Base-by-base conservation (phyloP, 2,797 vertebrate species). In the Masticophis lateralis region DNA sequence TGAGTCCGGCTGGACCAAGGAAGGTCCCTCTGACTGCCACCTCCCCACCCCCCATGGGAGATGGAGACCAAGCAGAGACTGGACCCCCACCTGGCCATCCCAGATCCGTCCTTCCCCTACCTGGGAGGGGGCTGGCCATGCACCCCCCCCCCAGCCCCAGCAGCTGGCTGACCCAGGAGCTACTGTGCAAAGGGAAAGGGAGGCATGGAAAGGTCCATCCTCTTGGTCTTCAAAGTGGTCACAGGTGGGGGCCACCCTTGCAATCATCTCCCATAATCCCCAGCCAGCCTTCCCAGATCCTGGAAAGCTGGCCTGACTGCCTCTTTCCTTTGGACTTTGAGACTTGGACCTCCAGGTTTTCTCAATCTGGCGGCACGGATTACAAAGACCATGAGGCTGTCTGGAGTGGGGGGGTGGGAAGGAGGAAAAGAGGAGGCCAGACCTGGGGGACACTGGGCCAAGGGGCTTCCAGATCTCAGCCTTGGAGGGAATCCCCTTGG, bases 1-100 rank as follows among this genome's bases (percentile, higher is more conserved):
- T 99, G 97, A 96, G 59, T 0, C 60, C 14, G 12, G 63, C 27
- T 12, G 63, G 63, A 28, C 12, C 14, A n/a, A n/a, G 12, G 16
- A 4, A 10, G 61, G 10, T 28, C 61, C 63, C 27, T 13, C 61
- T n/a, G 11, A 28, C 27, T 1, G 11, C 10, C 27, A 9, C 27
- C 2, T 0, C 4, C 4, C 28, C 37, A 37, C 37, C 12, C 4
- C 27, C 11, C 28, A 0, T 79, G 69, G 32, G 16, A 37, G 66
- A 18, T 8, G 66, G 66, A 69, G 66, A 2, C n/a, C 66, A 7
- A 74, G 66, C 2, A 37, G 66, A 69, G 14, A 32, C n/a, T n/a
- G 28, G 63, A 5, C 18, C 13, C n/a, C 28, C 1, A 4, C 63
- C 28, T 66, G 12, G 13, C 12, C 63, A n/a, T n/a, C 12, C 63